These are phyloP conservation scores for Daboia siamensis DNA, from an alignment of 2,113 vertebrate species.

Conservation along the genomic window DNA sequence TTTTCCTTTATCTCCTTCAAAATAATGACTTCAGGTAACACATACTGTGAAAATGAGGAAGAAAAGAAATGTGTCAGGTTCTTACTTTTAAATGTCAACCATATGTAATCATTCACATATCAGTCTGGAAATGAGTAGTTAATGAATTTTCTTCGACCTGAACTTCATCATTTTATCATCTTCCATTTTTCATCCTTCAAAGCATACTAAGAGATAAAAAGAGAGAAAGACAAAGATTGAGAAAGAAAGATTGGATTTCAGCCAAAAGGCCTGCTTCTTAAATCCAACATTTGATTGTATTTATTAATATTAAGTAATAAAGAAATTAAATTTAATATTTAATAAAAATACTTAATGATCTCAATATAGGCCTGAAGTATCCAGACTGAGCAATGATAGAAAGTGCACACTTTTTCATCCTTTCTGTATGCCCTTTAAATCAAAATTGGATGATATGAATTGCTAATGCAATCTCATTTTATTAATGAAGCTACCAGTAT, in stretches of 20 bases:
- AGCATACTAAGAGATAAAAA: not conserved
- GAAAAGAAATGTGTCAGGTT: not conserved
- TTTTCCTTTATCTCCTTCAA: not conserved
- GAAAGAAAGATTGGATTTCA: not conserved
- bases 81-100: conserved; percentile 16
- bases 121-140: not conserved
- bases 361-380: not conserved
- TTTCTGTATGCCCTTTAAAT: not conserved
- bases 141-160: conserved; percentile 1
- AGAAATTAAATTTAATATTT: conserved; percentile 11
- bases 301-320: not conserved
- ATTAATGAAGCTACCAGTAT: not conserved
- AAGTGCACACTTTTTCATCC: not conserved
- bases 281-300: not conserved
- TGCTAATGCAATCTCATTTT: not conserved
- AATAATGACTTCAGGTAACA: conserved; percentile 20
- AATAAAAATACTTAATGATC: not conserved
- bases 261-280: not conserved
- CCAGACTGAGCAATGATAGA: not conserved
- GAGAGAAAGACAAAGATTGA: not conserved
- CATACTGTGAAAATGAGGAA: not conserved
- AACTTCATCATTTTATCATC: conserved; percentile 8
- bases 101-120: conserved; percentile 11
- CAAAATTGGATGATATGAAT: not conserved
- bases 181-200: not conserved